Conservation (phyloP, 2,113 vertebrate genomes). For the Alligator mississippiensis region DNA sequence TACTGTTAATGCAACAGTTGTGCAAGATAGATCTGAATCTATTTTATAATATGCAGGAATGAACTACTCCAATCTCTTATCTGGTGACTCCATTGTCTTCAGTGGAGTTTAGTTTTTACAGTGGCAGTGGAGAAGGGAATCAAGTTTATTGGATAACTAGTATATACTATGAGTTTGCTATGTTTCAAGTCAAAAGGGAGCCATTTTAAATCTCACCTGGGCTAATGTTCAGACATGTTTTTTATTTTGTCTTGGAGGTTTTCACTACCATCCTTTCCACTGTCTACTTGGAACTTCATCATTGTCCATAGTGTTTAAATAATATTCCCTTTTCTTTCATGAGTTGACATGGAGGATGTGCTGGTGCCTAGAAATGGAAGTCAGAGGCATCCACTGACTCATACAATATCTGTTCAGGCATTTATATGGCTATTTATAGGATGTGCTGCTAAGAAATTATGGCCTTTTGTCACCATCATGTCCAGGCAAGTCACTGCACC, state of each 20-base stretch:
- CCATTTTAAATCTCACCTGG: accelerated
- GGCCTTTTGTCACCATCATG: no score
- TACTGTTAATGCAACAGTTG: neutral
- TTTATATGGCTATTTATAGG: no score
- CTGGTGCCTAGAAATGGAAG: no score
- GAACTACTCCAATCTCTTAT: accelerated
- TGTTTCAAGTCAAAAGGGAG: neutral
- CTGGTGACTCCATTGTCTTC: accelerated
- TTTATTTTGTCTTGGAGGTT: neutral
- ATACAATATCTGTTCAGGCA: no score
- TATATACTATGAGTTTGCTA: no score
- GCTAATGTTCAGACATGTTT: neutral
- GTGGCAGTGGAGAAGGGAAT: neutral
- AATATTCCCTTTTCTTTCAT: no score
- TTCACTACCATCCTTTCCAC: neutral
- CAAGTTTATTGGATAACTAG: neutral
- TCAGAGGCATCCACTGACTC: no score
- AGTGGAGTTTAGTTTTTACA: neutral
- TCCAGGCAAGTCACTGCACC: no score
- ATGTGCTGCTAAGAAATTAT: no score
- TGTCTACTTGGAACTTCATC: no score
- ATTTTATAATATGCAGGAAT: accelerated
- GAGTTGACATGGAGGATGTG: no score
- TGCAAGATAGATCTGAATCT: accelerated
- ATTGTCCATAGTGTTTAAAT: no score